A percentile compares a stretch with the other conserved stretches of the same genome.
These are phyloP conservation scores for Picus viridis DNA, from an alignment of 2,797 vertebrate species.

Conservation along the genomic window DNA sequence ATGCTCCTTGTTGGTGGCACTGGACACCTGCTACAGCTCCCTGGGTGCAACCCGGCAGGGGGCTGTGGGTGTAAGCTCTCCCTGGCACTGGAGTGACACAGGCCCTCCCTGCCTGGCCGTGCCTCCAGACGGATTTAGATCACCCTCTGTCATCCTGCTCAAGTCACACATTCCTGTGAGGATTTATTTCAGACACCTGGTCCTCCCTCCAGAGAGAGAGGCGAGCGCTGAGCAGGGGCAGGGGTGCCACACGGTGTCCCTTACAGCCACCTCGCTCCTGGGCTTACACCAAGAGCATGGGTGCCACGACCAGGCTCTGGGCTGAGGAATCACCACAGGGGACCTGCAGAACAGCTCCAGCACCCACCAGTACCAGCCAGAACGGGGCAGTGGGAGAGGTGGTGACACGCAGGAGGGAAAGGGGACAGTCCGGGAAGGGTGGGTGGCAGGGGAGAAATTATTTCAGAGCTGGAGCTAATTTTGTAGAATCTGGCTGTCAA, in stretches of 20 bases:
- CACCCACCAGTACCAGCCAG: rapidly evolving
- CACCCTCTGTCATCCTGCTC: not conserved
- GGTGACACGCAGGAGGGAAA: not conserved
- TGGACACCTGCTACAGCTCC: not conserved
- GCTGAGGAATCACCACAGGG: not conserved
- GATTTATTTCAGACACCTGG: not conserved
- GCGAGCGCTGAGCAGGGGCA: not conserved
- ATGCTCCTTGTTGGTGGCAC: not conserved
- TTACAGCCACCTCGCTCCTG: rapidly evolving
- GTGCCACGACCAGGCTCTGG: not conserved
- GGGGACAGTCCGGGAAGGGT: not conserved
- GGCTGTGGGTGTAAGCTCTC: not conserved
- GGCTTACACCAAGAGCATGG: rapidly evolving
- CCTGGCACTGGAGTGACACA: rapidly evolving
- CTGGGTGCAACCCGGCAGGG: not conserved
- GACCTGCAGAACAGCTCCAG: rapidly evolving
- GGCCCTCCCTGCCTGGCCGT: not conserved
- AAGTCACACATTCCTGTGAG: not conserved
- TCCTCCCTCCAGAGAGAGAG: not conserved
- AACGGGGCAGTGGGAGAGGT: not conserved
- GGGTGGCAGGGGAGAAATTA: not conserved
- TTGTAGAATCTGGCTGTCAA: conserved; percentile 19
- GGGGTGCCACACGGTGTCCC: rapidly evolving
- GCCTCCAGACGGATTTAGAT: not conserved
- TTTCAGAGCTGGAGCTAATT: conserved; percentile 19